Base-by-base conservation (phyloP, 2,797 vertebrate species). In the Artibeus lituratus region DNA sequence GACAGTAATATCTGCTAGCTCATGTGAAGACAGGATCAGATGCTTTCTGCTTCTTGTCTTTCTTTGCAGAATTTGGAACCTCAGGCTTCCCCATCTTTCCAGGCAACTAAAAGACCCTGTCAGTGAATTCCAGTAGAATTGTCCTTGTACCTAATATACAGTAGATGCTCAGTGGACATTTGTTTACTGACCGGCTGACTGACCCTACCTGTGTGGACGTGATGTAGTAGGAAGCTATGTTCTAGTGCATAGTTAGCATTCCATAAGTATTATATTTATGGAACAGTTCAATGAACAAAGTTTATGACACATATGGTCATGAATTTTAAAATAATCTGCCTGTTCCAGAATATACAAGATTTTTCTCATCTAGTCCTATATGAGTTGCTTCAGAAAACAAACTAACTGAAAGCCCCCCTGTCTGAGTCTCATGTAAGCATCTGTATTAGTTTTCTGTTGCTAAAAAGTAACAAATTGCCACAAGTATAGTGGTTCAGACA, bases 381-480 rank as follows among this genome's bases (percentile, higher is more conserved):
- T 73, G n/a, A 35, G 21, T 59, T 90, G 47, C 67, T 95, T 95
- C 65, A 57, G 80, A 86, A 94, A 89, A 62, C 21, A 74, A 49
- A 55, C 7, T 84, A 59, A 72, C 73, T 24, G n/a, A 73, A 91
- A 91, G 62, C 21, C 16, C n/a, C 14, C 7, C 51, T 5, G 9
- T 87, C 44, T 29, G 37, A 69, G 35, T 82, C 69, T 86, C 55
- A 21, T 53, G 9, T 89, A 76, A 80, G 73, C 19, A 29, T 74
- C 35, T 49, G 8, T 39, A 47, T 82, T 51, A 42, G 26, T 74
- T 85, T 93, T 81, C 65, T 87, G 5, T 80, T 80, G 16, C 42
- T 76, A 53, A 47, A 65, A 82, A 67, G 62, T 59, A 57, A 49
- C 51, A 80, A 42, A 53, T 74, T 73, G 80, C 55, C 14, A 74